phyloP scores from a whole-genome alignment of 2,888 invertebrate species.

The Lasioglossum vierecki region DNA sequence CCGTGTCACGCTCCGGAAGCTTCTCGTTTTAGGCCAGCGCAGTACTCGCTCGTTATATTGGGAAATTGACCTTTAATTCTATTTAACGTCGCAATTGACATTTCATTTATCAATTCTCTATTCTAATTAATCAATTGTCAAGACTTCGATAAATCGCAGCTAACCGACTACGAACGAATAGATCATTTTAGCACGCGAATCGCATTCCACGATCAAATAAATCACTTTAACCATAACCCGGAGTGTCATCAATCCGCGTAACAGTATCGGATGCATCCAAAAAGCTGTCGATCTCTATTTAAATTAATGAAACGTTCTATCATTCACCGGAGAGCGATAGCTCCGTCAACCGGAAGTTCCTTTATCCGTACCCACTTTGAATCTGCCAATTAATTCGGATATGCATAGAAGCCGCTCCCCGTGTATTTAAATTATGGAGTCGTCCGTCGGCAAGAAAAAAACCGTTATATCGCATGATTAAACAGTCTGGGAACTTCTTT shows the following conservation, averaged over 20 bases:
- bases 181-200: not conserved
- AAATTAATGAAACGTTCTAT: not conserved
- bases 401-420: not conserved
- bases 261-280: not conserved
- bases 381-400: not conserved
- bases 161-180: not conserved
- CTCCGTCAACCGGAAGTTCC: not conserved
- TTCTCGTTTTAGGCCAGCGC: no score
- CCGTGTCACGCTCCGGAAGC: no score
- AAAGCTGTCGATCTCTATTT: not conserved
- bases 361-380: not conserved
- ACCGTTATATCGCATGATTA: slow-evolving; percentile 4
- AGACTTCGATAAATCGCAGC: no score
- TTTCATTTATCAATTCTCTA: no score
- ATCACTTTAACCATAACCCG: not conserved
- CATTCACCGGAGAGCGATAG: not conserved
- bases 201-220: not conserved
- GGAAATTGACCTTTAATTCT: no score
- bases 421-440: not conserved
- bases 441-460: not conserved
- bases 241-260: not conserved
- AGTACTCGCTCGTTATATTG: no score
- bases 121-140: no score
- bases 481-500: slow-evolving; percentile 5
- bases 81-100: no score